Evolutionary conservation across 2,888 invertebrate species (phyloP), one percentile per base, ranked within the genome.

Genomic region (Yponomeuta evonymella): DNA sequence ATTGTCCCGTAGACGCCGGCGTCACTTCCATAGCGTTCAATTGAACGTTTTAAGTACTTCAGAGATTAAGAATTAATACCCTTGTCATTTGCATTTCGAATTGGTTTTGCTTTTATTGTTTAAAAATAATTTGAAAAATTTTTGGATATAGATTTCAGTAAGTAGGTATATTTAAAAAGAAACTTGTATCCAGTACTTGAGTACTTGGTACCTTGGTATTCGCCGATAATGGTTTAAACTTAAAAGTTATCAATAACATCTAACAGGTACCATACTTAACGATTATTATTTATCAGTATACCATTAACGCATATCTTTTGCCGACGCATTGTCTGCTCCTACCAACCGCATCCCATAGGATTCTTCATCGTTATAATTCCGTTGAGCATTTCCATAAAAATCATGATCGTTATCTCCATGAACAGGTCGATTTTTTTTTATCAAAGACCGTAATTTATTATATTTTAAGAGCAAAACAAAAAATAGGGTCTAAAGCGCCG

Each of bases 401-500:
- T 90, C 80, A 85, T 77, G 91, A 91, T 91, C 86, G 85, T 90
- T 91, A 91, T 91, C 91, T 83, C 79, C 79, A 81, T 84, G 89
- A 90, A 88, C 91, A 92, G 92, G 91, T 92, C 90, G 88, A 86
- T 85, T 87, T 83, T 86, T 90, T 92, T 90, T 88, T 88, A 87
- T 81, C 79, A 72, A 83, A 85, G 85, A 82, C 85, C 87, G 88
- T 91, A 90, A 90, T 92, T 92, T 91, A 91, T 91, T 92, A 91
- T 91, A 87, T 90, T 87, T 87, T 85, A 84, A 82, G 83, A 83
- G 64, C 63, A 23, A 51, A 81, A 89, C 87, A 90, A 91, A 90
- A 90, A 89, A 80, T 79, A 81, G 84, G 88, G 85, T 83, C 76
- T 84, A 90, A 90, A 90, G 91, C 89, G 90, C 90, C 90, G 91